A percentile compares a stretch with the other conserved stretches of the same genome.
Evolutionary conservation across 2,113 vertebrate genomes (phyloP).

Genomic region (Aphyosemion australe): DNA sequence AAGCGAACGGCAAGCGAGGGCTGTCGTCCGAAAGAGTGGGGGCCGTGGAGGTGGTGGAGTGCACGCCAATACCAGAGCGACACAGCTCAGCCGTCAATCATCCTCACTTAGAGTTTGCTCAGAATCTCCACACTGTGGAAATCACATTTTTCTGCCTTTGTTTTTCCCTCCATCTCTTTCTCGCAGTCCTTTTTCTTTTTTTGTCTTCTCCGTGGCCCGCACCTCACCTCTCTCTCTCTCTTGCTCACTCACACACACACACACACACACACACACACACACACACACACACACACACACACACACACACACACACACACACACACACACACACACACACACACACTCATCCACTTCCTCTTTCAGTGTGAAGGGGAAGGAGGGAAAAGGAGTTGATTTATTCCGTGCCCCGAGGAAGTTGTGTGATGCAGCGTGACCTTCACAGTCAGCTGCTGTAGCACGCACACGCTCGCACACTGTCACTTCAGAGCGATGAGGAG

Average conservation of each 20-base stretch:
- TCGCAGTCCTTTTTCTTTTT: slow-evolving; percentile 57
- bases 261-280: slow-evolving; percentile 7
- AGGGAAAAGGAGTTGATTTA: slow-evolving; percentile 93
- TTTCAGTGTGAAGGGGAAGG: slow-evolving; percentile 54
- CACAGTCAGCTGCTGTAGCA: slow-evolving; percentile 85
- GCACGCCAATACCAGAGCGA: slow-evolving; percentile 86
- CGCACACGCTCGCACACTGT: slow-evolving; percentile 43
- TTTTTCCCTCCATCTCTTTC: slow-evolving; percentile 55
- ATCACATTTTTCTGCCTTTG: slow-evolving; percentile 93
- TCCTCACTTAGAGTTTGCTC: slow-evolving; percentile 93
- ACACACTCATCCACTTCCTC: slow-evolving; percentile 23
- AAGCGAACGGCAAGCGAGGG: slow-evolving; percentile 90
- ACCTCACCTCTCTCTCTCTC: slow-evolving; percentile 38
- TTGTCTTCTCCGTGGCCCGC: slow-evolving; percentile 32
- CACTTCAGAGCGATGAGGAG: slow-evolving; percentile 65
- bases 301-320: slow-evolving; percentile 6
- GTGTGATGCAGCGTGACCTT: slow-evolving; percentile 97
- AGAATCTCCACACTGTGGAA: slow-evolving; percentile 93
- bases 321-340: slow-evolving; percentile 10
- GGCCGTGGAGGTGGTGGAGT: slow-evolving; percentile 71
- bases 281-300: slow-evolving; percentile 8
- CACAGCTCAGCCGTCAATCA: slow-evolving; percentile 98
- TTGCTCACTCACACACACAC: neutral
- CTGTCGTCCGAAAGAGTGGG: slow-evolving; percentile 77
- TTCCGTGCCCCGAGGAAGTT: slow-evolving; percentile 99